Evolutionary conservation across 2,113 vertebrate genomes (phyloP).

Genomic region (Albula goreensis): DNA sequence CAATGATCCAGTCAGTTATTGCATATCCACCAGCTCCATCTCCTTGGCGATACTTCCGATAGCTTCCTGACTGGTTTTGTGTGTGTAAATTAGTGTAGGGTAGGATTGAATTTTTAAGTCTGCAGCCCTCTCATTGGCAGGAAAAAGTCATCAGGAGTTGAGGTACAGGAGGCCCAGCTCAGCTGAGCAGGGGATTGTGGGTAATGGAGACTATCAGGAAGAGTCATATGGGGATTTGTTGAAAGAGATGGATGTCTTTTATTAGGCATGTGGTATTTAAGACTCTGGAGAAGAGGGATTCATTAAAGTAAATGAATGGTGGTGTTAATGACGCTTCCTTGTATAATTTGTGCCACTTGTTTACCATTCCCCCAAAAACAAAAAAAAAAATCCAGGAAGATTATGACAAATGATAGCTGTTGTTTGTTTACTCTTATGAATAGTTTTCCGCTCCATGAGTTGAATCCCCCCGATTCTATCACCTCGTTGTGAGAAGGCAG

Average conservation of each 20-base stretch:
- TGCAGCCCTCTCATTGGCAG: no score
- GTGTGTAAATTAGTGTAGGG: no score
- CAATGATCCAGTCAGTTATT: no score
- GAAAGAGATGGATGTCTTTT: constrained; percentile 65
- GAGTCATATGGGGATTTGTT: constrained; percentile 39
- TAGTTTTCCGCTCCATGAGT: constrained; percentile 32
- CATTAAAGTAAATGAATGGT: constrained; percentile 54
- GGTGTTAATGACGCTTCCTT: constrained; percentile 43
- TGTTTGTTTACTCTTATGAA: constrained; percentile 48
- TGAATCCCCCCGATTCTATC: constrained; percentile 15
- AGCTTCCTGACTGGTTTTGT: no score
- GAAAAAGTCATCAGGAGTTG: not conserved
- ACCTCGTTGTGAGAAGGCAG: constrained; percentile 4
- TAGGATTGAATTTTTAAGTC: not conserved
- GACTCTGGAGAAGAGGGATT: constrained; percentile 43
- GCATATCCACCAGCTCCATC: no score
- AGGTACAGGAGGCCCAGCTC: not conserved
- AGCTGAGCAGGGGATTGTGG: not conserved
- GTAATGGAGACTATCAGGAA: not conserved
- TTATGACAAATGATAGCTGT: constrained; percentile 53
- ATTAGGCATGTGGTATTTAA: constrained; percentile 63
- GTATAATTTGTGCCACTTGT: constrained; percentile 45
- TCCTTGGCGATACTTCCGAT: no score
- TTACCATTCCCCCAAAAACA: constrained; percentile 45
- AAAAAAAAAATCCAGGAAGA: constrained; percentile 42